These are phyloP conservation scores for Gallinago paraguaiae DNA, from an alignment of 2,113 vertebrate genomes.

Conservation along the genomic window DNA sequence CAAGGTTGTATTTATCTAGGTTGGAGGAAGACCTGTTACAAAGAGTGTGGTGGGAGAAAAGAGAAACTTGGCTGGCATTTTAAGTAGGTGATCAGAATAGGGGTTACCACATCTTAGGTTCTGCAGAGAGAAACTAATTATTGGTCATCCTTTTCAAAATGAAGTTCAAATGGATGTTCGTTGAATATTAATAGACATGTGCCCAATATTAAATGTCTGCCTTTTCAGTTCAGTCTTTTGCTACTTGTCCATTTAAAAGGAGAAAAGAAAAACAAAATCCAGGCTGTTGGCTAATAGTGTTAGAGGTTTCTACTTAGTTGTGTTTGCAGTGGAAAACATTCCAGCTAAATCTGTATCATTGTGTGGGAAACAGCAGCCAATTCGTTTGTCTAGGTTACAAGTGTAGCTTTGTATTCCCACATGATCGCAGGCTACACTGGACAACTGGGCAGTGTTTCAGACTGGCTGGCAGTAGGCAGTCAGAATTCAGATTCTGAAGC, in stretches of 20 bases:
- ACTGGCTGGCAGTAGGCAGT: constrained; percentile 19
- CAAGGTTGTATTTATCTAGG: neutral
- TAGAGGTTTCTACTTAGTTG: neutral
- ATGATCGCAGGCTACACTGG: constrained; percentile 19
- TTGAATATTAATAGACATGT: neutral
- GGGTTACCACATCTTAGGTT: neutral
- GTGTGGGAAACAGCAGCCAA: constrained; percentile 23
- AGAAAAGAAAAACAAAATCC: neutral
- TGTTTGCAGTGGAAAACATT: neutral
- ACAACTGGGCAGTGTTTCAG: constrained; percentile 60
- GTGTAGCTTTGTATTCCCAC: constrained; percentile 40
- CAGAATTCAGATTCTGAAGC: constrained; percentile 57
- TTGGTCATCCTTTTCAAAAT: neutral
- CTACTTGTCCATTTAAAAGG: neutral
- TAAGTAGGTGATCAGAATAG: neutral
- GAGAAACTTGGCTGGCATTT: neutral
- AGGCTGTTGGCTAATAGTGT: neutral
- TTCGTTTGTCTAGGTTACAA: constrained; percentile 49
- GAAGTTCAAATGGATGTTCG: neutral
- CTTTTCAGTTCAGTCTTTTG: neutral
- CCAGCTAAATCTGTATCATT: neutral
- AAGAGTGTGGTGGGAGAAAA: neutral
- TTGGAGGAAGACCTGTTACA: neutral
- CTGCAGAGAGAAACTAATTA: neutral
- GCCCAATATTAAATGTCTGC: neutral